Evolutionary conservation across 2,113 vertebrate species (phyloP).

Genomic region (Pollimyrus isidori): DNA sequence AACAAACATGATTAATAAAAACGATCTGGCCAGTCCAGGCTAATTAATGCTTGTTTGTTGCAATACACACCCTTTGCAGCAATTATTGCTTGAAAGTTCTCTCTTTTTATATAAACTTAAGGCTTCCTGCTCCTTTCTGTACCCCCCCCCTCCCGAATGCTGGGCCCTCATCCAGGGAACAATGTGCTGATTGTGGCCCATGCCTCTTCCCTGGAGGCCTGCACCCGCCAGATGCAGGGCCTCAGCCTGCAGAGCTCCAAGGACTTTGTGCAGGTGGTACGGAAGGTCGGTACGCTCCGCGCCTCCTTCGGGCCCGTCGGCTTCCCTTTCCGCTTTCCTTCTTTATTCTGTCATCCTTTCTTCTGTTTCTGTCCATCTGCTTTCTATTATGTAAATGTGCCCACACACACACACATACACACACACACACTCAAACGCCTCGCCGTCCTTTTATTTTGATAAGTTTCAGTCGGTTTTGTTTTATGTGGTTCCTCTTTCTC

Average conservation of each 20-base stretch:
- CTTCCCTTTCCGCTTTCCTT: background rate
- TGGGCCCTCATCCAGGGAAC: conserved; percentile 67
- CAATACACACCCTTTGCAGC: background rate
- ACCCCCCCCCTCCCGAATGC: background rate
- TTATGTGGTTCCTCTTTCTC: background rate
- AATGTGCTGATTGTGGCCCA: conserved; percentile 95
- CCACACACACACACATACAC: too few relatives aligned
- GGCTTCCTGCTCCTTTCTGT: conserved; percentile 10
- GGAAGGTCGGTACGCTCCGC: conserved; percentile 70
- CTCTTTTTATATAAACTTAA: background rate
- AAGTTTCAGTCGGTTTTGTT: background rate
- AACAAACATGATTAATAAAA: background rate
- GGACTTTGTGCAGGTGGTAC: conserved; percentile 96
- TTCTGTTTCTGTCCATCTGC: background rate
- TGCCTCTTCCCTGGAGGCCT: conserved; percentile 92
- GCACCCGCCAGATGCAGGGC: conserved; percentile 93
- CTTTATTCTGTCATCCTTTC: conserved; percentile 16
- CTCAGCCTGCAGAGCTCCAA: conserved; percentile 90
- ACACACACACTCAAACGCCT: background rate
- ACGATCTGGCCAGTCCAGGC: background rate
- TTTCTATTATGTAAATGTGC: background rate
- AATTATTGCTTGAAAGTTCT: background rate
- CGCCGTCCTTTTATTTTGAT: background rate
- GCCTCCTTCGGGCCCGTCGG: background rate
- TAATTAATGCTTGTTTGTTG: background rate